Evolutionary conservation across 37 sponge, comb jelly and placozoan species (phyloP), one percentile per base, ranked within the genome.

Genomic region (Beroe ovata): DNA sequence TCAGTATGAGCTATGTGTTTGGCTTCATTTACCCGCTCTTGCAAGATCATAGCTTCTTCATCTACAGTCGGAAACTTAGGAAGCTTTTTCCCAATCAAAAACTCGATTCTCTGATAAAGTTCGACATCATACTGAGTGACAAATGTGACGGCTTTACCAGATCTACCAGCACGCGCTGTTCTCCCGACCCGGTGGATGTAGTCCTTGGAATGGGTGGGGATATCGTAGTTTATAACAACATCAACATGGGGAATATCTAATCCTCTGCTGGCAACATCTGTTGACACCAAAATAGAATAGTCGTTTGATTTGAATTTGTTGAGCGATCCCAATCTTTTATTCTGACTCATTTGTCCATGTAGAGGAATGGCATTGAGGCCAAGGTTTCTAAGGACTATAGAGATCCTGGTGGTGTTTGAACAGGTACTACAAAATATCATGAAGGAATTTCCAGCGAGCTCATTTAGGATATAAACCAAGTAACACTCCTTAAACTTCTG

Each of bases 381-480:
- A 38, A 97, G 93, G 35, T 93, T 93, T 23, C 99, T 90, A 0
- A 97, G 90, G 90, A 97, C 18, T 39, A 97, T 60, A 0, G 96
- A 91, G 1, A 93, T 95, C 32, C 99, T 95, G 88, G 32, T 77
- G 0, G 93, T 89, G 88, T 97, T 97, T 47, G 88, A 92, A 66
- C 99, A 97, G n/a, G 99, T 97, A 60, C 93, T 94, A 92, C 99
- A 97, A 90, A 97, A 97, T 14, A 97, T 94, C 95, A 97, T 97
- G 91, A 97, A 94, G 0, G 99, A 95, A 88, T 95, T 97, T 20
- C 99, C 99, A 8, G 96, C 93, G 58, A 97, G 88, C 42, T 97
- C 99, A 90, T 97, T 97, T 29, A 97, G 89, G 28, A 97, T 94
- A 59, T 95, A 93, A 0, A 95, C 99, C 64, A 97, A 90, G 71